These are phyloP conservation scores for Gobius niger DNA, from an alignment of 2,113 vertebrate species.

Conservation along the genomic window DNA sequence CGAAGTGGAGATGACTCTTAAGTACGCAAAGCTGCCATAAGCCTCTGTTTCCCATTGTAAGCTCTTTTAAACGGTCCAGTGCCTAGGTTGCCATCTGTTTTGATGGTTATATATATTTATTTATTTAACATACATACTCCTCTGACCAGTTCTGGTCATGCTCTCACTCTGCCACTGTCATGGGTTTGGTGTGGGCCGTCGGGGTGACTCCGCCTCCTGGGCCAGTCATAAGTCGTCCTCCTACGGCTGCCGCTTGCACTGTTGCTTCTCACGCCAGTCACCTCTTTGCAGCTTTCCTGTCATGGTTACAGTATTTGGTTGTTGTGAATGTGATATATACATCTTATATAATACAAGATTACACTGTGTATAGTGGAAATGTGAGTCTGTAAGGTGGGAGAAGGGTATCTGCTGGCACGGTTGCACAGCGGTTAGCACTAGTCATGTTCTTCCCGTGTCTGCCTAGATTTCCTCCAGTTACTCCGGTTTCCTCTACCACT, in stretches of 20 bases:
- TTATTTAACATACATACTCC: conserved; percentile 53
- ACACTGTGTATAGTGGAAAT: background rate
- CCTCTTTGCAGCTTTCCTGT: conserved; percentile 8
- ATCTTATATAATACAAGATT: background rate
- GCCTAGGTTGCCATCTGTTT: conserved; percentile 70
- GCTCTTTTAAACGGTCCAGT: conserved; percentile 71
- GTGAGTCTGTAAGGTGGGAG: no score
- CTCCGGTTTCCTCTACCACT: no score
- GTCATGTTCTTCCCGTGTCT: no score
- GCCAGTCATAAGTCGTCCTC: conserved; percentile 54
- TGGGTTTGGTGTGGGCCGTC: conserved; percentile 27
- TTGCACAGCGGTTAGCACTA: no score
- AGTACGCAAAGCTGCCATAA: conserved; percentile 75
- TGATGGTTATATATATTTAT: conserved; percentile 67
- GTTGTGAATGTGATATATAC: background rate
- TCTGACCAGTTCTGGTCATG: conserved; percentile 33
- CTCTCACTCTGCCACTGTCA: background rate
- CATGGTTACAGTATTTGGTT: background rate
- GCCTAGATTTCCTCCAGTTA: no score
- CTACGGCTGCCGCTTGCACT: conserved; percentile 45
- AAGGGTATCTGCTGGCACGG: no score
- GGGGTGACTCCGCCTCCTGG: conserved; percentile 45
- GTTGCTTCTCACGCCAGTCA: conserved; percentile 18
- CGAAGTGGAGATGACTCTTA: conserved; percentile 63
- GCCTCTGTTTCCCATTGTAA: conserved; percentile 75